Evolutionary conservation across 64 coral and sea anemone genomes (phyloP).

Genomic region (Actinia tenebrosa): DNA sequence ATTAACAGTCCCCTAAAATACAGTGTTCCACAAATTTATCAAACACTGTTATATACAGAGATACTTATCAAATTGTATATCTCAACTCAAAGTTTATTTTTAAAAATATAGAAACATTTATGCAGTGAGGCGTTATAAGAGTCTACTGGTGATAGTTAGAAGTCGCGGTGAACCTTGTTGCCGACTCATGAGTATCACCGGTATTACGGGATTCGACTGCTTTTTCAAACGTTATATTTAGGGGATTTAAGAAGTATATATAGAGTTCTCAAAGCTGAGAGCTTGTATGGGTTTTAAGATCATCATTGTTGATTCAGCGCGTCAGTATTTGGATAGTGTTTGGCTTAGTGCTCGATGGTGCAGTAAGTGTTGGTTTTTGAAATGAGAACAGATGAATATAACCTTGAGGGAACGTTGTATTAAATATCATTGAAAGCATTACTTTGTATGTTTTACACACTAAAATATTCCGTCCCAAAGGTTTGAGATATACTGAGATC

Average conservation of each 20-base stretch:
- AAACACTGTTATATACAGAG: background rate
- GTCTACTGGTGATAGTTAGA: background rate
- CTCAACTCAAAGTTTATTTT: slow-evolving; percentile 24
- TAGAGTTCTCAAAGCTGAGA: background rate
- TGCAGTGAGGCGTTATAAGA: background rate
- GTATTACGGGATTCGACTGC: too few species aligned
- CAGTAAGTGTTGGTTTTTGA: background rate
- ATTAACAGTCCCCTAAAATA: background rate
- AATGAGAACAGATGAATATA: background rate
- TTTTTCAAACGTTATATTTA: background rate
- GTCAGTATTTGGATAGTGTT: background rate
- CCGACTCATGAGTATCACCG: too few species aligned
- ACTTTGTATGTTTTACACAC: background rate
- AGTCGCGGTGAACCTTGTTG: background rate
- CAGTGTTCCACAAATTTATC: background rate
- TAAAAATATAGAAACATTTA: background rate
- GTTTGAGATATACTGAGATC: background rate
- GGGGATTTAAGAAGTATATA: background rate
- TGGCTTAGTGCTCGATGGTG: background rate
- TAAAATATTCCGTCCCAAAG: background rate
- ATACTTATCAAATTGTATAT: slow-evolving; percentile 25
- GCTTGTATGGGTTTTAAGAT: background rate
- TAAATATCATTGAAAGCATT: background rate
- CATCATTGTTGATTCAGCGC: background rate
- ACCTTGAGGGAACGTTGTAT: background rate